Conservation (phyloP, 2,888 invertebrate genomes). For the Hermaeophaga mercurialis region DNA sequence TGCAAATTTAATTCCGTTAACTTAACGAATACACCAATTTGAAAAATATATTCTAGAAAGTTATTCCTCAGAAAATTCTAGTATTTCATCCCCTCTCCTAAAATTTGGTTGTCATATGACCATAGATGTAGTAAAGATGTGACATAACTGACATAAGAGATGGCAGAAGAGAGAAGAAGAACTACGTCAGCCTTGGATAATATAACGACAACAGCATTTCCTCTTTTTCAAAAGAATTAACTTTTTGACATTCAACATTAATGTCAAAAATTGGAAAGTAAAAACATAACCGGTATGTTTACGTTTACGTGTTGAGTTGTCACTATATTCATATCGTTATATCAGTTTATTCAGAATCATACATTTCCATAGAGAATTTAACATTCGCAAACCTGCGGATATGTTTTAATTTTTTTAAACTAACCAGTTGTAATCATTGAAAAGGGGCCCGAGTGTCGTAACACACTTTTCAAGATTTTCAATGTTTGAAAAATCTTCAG, state of each 20-base stretch:
- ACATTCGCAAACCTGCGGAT: neutral
- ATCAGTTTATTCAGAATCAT: neutral
- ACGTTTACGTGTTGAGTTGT: constrained; percentile 22
- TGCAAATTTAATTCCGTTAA: too few relatives aligned
- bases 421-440: neutral
- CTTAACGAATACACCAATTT: too few relatives aligned
- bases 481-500: constrained; percentile 1
- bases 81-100: neutral
- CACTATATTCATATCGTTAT: neutral
- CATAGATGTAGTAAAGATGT: too few relatives aligned
- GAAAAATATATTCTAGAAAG: neutral
- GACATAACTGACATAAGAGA: too few relatives aligned
- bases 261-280: constrained; percentile 3
- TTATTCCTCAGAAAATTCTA: neutral
- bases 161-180: too few relatives aligned
- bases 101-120: too few relatives aligned
- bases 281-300: constrained; percentile 10
- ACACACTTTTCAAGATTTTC: neutral
- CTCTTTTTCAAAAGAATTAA: too few relatives aligned
- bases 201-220: too few relatives aligned
- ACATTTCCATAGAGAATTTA: neutral
- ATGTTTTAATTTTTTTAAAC: neutral
- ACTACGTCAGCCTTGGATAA: too few relatives aligned
- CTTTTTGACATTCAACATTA: too few relatives aligned
- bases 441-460: neutral